Conservation (phyloP, 2,888 invertebrate species). For the Clunio marinus region DNA sequence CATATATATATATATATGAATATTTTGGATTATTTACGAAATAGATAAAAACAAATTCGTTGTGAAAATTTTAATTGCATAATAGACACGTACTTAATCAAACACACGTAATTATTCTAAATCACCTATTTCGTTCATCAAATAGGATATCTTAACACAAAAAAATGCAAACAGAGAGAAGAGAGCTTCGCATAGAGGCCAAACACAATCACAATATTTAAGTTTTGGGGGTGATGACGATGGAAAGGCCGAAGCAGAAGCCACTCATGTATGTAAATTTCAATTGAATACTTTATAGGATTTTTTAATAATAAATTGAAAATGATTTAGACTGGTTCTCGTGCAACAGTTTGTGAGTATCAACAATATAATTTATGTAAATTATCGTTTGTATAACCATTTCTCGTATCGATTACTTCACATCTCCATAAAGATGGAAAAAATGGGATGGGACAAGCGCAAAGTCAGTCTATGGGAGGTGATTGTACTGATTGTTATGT, state of each 20-base stretch:
- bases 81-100: not conserved
- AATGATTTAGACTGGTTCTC: constrained; percentile 45
- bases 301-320: too few relatives aligned
- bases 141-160: too few relatives aligned
- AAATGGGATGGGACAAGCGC: constrained; percentile 84
- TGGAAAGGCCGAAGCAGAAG: constrained; percentile 79
- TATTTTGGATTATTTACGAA: too few relatives aligned
- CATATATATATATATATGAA: too few relatives aligned
- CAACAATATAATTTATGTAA: too few relatives aligned
- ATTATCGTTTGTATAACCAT: too few relatives aligned
- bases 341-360: constrained; percentile 49
- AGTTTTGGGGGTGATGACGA: constrained; percentile 61
- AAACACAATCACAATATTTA: constrained; percentile 80
- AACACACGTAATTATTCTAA: too few relatives aligned
- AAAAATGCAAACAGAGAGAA: too few relatives aligned
- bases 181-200: constrained; percentile 54
- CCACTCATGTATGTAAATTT: constrained; percentile 54
- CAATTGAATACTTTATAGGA: not conserved
- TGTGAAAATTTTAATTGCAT: not conserved
- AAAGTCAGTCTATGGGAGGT: constrained; percentile 71
- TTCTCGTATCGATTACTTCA: not conserved
- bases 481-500: constrained; percentile 65
- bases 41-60: too few relatives aligned
- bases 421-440: constrained; percentile 60
- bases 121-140: too few relatives aligned